Conservation (phyloP, 2,888 invertebrate species). For the Osmoderma eremita region DNA sequence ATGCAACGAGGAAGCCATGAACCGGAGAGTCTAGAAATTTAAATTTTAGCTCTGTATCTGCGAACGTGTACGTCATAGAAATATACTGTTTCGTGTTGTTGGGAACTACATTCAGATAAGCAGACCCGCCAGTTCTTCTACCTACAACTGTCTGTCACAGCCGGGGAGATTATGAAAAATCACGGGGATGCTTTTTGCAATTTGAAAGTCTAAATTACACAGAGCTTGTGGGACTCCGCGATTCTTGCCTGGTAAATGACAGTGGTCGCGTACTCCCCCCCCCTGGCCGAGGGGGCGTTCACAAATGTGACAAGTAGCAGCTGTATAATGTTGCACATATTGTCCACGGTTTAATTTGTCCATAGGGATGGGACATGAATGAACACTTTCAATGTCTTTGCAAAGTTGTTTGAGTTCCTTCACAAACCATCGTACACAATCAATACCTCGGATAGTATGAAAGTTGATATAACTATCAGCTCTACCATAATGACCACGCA, state of each 20-base stretch:
- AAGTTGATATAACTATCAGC: too few relatives aligned
- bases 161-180: slow-evolving; percentile 46
- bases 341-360: not conserved
- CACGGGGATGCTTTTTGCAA: slow-evolving; percentile 29
- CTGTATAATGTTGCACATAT: not conserved
- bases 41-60: slow-evolving; percentile 37
- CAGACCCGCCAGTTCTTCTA: too few relatives aligned
- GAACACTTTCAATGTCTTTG: slow-evolving; percentile 33
- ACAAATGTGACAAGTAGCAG: slow-evolving; percentile 25
- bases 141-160: slow-evolving; percentile 2
- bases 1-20: slow-evolving; percentile 49
- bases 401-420: slow-evolving; percentile 24
- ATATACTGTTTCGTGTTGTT: slow-evolving; percentile 49
- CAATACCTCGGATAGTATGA: slow-evolving; percentile 35
- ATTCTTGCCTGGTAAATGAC: slow-evolving; percentile 44
- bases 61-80: slow-evolving; percentile 46
- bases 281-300: slow-evolving; percentile 3
- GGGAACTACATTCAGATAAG: slow-evolving; percentile 37
- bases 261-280: too few relatives aligned
- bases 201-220: too few relatives aligned
- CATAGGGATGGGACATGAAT: too few relatives aligned
- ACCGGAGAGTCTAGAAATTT: slow-evolving; percentile 50
- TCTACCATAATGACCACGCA: too few relatives aligned
- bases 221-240: not conserved
- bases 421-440: slow-evolving; percentile 37